These are phyloP conservation scores for Lissocephala sabroskyi DNA, from an alignment of 2,888 invertebrate genomes.

Conservation along the genomic window DNA sequence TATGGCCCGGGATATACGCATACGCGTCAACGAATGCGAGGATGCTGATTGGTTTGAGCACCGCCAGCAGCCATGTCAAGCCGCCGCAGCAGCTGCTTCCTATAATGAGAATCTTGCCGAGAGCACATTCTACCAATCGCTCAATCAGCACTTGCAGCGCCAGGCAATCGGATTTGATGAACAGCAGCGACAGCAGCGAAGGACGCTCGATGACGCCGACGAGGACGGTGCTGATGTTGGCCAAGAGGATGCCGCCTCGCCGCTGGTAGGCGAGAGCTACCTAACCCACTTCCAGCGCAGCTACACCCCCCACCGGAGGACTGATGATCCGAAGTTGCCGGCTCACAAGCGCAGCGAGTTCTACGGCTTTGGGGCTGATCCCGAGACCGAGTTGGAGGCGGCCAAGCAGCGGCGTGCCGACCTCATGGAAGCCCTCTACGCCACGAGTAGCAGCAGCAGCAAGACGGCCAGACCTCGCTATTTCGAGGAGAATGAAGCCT, in stretches of 20 bases:
- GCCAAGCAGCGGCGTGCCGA: conserved; percentile 39
- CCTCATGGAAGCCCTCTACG: conserved; percentile 43
- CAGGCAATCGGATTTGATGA: conserved; percentile 35
- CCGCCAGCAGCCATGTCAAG: conserved; percentile 20
- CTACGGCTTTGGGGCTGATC: conserved; percentile 41
- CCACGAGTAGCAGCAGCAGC: conserved; percentile 1
- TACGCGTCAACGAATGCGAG: conserved; percentile 59
- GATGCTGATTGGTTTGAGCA: conserved; percentile 50
- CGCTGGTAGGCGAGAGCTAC: conserved; percentile 61
- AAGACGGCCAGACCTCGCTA: conserved; percentile 8
- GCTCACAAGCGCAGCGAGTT: conserved; percentile 31
- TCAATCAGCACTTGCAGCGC: conserved; percentile 61
- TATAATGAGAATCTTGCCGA: conserved; percentile 65
- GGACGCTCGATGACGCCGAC: background rate
- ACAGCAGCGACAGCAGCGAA: conserved; percentile 12
- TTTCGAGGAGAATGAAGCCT: background rate
- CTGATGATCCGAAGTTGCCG: conserved; percentile 16
- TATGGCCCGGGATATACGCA: conserved; percentile 48
- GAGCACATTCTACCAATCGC: conserved; percentile 67
- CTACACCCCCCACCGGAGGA: conserved; percentile 32
- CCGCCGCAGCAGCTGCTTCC: conserved; percentile 16
- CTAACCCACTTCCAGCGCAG: conserved; percentile 66
- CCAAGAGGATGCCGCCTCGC: conserved; percentile 3
- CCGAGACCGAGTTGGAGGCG: conserved; percentile 20
- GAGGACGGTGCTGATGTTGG: no score